These are phyloP conservation scores for Oriolus oriolus DNA, from an alignment of 2,113 vertebrate genomes.

Conservation along the genomic window DNA sequence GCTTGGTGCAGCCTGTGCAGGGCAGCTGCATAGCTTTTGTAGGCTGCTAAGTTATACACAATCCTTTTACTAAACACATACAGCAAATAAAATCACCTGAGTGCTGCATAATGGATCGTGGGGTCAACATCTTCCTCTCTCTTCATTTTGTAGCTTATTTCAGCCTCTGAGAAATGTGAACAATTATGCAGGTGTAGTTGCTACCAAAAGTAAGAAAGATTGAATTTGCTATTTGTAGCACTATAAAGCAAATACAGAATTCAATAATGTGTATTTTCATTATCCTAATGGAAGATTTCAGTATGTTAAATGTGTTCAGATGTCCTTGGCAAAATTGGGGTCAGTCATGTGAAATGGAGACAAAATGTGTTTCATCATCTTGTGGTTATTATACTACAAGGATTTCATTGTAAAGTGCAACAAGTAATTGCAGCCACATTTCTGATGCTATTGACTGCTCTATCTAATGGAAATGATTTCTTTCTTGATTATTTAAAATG, in stretches of 20 bases:
- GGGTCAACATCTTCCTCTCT: not conserved
- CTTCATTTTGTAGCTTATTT: constrained; percentile 10
- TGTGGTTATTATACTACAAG: constrained; percentile 43
- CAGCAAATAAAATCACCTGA: constrained; percentile 18
- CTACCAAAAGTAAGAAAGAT: constrained; percentile 49
- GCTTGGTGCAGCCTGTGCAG: not conserved
- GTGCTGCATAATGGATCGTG: not conserved
- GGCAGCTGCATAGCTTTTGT: not conserved
- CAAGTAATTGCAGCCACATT: constrained; percentile 58
- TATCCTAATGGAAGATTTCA: constrained; percentile 52
- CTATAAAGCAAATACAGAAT: constrained; percentile 34
- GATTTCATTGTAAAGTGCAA: constrained; percentile 58
- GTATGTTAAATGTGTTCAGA: constrained; percentile 53
- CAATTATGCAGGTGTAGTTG: constrained; percentile 50
- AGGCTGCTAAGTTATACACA: not conserved
- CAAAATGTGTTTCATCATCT: constrained; percentile 38
- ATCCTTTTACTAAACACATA: not conserved
- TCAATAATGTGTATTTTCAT: constrained; percentile 46
- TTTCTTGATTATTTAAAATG: constrained; percentile 45
- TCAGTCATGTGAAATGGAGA: constrained; percentile 42
- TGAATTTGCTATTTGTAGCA: constrained; percentile 53
- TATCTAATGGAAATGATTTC: constrained; percentile 49
- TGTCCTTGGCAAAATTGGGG: constrained; percentile 55
- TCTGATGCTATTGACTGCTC: constrained; percentile 38
- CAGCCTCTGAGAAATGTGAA: constrained; percentile 5